phyloP scores from a whole-genome alignment of 1,140 invertebrate genomes.

The Eciton burchellii region DNA sequence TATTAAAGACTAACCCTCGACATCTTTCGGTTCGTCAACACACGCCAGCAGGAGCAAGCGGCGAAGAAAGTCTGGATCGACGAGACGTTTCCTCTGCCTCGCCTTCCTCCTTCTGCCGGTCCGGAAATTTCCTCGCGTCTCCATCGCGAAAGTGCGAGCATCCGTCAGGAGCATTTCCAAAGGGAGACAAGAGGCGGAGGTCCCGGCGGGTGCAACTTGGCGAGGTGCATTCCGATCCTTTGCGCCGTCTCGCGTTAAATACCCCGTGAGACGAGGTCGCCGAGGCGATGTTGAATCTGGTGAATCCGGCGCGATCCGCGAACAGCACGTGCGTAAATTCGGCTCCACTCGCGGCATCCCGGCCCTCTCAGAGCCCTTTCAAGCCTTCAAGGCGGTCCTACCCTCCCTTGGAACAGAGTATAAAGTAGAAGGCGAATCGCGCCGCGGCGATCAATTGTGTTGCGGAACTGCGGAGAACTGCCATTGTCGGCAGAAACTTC shows the following conservation, averaged over 20 bases:
- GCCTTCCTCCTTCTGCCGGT: too few relatives aligned
- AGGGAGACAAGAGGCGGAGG: neutral
- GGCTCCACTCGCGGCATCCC: slow-evolving; percentile 28
- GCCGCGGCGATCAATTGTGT: slow-evolving; percentile 82
- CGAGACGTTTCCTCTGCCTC: neutral
- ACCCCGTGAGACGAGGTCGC: slow-evolving; percentile 14
- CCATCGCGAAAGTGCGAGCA: neutral
- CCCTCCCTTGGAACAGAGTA: slow-evolving; percentile 19
- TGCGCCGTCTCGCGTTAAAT: slow-evolving; percentile 11
- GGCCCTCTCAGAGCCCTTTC: slow-evolving; percentile 50
- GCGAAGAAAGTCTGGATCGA: neutral
- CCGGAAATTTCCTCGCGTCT: neutral
- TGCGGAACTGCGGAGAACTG: slow-evolving; percentile 81
- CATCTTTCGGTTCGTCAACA: neutral
- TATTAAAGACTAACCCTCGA: neutral
- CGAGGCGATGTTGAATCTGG: slow-evolving; percentile 7
- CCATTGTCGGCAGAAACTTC: slow-evolving; percentile 81
- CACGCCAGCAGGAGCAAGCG: neutral
- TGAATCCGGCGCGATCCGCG: slow-evolving; percentile 23
- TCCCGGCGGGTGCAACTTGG: neutral
- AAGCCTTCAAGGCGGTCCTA: slow-evolving; percentile 47
- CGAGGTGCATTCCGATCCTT: slow-evolving; percentile 22
- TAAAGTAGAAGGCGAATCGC: slow-evolving; percentile 67
- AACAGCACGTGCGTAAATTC: slow-evolving; percentile 32
- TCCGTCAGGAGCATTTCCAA: slow-evolving; percentile 22